Conservation (phyloP, 2,888 invertebrate genomes). For the Aleiodes testaceus region DNA sequence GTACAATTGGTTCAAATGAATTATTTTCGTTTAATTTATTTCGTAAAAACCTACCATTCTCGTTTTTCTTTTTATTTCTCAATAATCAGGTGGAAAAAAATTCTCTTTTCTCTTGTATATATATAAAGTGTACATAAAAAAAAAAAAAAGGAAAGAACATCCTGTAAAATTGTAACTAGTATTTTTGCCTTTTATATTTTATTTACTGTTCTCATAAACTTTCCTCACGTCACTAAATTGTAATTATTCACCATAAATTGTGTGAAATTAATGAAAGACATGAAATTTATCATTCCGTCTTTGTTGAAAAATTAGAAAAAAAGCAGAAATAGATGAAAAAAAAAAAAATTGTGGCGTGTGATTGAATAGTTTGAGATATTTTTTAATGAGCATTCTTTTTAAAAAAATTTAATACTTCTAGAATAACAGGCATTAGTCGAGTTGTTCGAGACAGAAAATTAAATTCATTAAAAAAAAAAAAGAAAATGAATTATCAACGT, state of each 20-base stretch:
- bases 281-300: slow-evolving; percentile 33
- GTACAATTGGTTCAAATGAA: too few species aligned
- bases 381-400: slow-evolving; percentile 21
- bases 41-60: slow-evolving; percentile 41
- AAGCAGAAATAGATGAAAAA: neutral
- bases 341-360: slow-evolving; percentile 28
- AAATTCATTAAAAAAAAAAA: too few species aligned
- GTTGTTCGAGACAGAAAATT: slow-evolving; percentile 25
- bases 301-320: slow-evolving; percentile 18
- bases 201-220: slow-evolving; percentile 42
- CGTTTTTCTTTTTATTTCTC: neutral
- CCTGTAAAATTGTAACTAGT: slow-evolving; percentile 56
- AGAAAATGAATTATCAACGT: slow-evolving; percentile 24
- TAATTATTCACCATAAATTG: neutral
- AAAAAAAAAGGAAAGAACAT: slow-evolving; percentile 44
- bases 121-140: slow-evolving; percentile 63
- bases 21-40: too few species aligned
- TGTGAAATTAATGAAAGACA: slow-evolving; percentile 3
- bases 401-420: slow-evolving; percentile 42
- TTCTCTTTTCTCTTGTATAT: slow-evolving; percentile 63
- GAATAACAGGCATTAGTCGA: slow-evolving; percentile 35
- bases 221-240: slow-evolving; percentile 34
- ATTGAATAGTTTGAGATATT: slow-evolving; percentile 33
- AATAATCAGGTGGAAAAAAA: too few species aligned
- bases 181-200: slow-evolving; percentile 46